A percentile compares a stretch with the other conserved stretches of the same genome.
Evolutionary conservation across 2,888 invertebrate genomes (phyloP).

Genomic region (Notodonta ziczac): DNA sequence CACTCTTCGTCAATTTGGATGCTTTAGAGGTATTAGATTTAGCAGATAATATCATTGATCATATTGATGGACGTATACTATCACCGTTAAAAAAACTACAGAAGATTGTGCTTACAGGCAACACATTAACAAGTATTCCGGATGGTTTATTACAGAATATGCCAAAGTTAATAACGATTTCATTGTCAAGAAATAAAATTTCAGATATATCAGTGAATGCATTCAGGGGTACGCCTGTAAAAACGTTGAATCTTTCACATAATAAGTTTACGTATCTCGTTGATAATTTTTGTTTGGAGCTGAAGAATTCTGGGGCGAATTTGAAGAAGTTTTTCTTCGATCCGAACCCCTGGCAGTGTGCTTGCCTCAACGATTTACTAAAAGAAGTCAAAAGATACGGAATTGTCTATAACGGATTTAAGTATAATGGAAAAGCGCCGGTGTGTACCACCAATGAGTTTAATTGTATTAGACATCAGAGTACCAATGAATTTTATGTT

Average conservation of each 20-base stretch:
- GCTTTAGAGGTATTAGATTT: constrained; percentile 61
- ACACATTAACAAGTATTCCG: constrained; percentile 57
- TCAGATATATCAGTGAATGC: constrained; percentile 59
- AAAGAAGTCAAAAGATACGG: constrained; percentile 59
- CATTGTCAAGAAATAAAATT: constrained; percentile 64
- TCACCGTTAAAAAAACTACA: constrained; percentile 57
- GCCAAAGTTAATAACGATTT: constrained; percentile 52
- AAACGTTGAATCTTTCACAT: constrained; percentile 61
- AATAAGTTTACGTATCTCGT: constrained; percentile 67
- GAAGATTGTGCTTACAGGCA: constrained; percentile 56
- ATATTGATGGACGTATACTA: constrained; percentile 55
- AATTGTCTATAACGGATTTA: constrained; percentile 56
- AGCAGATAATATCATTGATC: constrained; percentile 57
- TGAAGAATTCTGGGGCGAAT: constrained; percentile 60
- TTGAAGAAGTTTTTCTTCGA: constrained; percentile 66
- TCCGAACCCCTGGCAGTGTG: constrained; percentile 76
- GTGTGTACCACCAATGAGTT: constrained; percentile 62
- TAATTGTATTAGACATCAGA: constrained; percentile 58
- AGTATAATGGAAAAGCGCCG: constrained; percentile 58
- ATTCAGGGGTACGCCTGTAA: constrained; percentile 59
- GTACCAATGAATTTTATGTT: constrained; percentile 52
- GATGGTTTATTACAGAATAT: constrained; percentile 59
- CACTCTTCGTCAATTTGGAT: constrained; percentile 42
- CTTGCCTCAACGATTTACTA: constrained; percentile 62
- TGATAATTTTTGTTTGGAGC: constrained; percentile 67